Base-by-base conservation (phyloP, 2,888 invertebrate species). In the Aleiodes alternator region DNA sequence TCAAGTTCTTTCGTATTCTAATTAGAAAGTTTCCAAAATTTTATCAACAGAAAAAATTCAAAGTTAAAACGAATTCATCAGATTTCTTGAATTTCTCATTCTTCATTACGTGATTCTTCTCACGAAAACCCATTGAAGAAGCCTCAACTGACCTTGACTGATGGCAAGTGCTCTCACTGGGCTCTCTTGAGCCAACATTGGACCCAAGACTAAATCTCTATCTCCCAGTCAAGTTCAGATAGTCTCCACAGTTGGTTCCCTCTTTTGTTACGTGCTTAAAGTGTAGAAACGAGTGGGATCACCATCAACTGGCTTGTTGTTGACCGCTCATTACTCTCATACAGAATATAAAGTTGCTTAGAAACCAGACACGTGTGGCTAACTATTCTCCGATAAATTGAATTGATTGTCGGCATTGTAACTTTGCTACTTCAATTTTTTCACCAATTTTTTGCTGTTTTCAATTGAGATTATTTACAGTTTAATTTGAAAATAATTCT, bases 221-320 rank as follows among this genome's bases (percentile, higher is more conserved):
- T 55, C 61, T 38, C 38, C 14, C 61, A 61, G 61, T 61, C 61
- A 61, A 61, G 61, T 61, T 64, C 43, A 64, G 64, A 16, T 64
- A 12, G 64, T 64, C 64, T 64, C 1, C 11, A 43, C 7, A 14
- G 48, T 11, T 12, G 4, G 56, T 43, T 43, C 43, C 43, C 43
- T 9, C 43, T 8, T 43, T 43, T 23, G 56, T 23, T 9, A 23
- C 56, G 43, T 64, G 43, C 48, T 43, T 43, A 11, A 4, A 43
- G 6, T 48, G 23, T 23, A 23, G 23, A 64, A 64, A 11, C 48
- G 43, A 23, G 64, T 64, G 61, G 61, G 61, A 61, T 61, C 43
- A 43, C 14, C 61, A 43, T 43, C 43, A 14, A 38, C 38, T 14
- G 61, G 16, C 16, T 38, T 9, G 61, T 43, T 5, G 5, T 61